Conservation (phyloP, 2,888 invertebrate genomes). For the Schrankia costaestrigalis region DNA sequence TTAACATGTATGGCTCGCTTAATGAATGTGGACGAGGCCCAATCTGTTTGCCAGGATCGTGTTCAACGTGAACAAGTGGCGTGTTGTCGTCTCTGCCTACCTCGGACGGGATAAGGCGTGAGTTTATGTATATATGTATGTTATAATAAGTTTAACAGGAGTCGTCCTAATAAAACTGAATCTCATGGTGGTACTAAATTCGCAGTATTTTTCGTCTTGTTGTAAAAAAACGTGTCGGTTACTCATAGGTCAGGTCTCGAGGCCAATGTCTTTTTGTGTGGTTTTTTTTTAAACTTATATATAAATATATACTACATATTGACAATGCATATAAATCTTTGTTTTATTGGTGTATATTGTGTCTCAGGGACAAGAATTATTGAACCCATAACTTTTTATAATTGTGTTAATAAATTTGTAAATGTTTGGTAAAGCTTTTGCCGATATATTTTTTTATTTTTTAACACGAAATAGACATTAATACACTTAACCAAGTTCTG, state of each 20-base stretch:
- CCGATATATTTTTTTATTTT: neutral
- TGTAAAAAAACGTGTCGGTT: constrained; percentile 51
- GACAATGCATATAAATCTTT: constrained; percentile 36
- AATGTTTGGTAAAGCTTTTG: constrained; percentile 7
- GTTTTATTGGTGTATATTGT: constrained; percentile 27
- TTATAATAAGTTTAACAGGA: neutral
- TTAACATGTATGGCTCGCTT: too few relatives aligned
- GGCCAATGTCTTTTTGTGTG: constrained; percentile 43
- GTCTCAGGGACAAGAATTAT: constrained; percentile 23
- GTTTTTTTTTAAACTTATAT: constrained; percentile 30
- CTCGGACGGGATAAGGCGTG: too few relatives aligned
- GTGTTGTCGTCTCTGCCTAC: too few relatives aligned
- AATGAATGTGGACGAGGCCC: too few relatives aligned
- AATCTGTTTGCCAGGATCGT: too few relatives aligned
- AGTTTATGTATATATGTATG: neutral
- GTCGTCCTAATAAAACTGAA: constrained; percentile 9
- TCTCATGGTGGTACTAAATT: constrained; percentile 25
- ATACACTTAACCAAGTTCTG: too few relatives aligned
- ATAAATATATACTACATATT: constrained; percentile 32
- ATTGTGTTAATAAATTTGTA: constrained; percentile 25
- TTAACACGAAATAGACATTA: neutral
- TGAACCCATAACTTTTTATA: constrained; percentile 20
- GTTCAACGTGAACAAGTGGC: too few relatives aligned
- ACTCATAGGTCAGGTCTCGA: constrained; percentile 73
- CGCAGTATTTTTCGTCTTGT: constrained; percentile 39